phyloP scores from a whole-genome alignment of 1,140 invertebrate species.

The Himalopsyche phryganea region DNA sequence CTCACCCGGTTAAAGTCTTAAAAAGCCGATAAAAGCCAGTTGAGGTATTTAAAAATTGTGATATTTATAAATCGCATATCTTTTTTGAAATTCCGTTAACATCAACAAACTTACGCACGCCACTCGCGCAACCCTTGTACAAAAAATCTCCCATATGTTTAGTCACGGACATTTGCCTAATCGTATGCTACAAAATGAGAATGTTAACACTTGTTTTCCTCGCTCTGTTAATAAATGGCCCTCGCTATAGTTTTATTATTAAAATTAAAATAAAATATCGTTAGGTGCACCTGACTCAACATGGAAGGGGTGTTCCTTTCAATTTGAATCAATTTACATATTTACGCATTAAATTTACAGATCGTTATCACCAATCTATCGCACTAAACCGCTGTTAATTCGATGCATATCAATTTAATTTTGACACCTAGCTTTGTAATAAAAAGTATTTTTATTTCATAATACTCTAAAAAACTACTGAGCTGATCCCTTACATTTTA shows the following conservation, averaged over 20 bases:
- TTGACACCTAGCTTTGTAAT: neutral
- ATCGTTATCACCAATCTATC: neutral
- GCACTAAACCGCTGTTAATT: neutral
- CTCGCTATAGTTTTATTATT: neutral
- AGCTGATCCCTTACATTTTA: too few species aligned
- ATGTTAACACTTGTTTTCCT: constrained; percentile 22
- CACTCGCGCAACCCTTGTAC: too few species aligned
- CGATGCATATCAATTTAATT: too few species aligned
- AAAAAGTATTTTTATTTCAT: too few species aligned
- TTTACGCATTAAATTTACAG: neutral
- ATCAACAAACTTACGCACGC: too few species aligned
- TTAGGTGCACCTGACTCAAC: constrained; percentile 1
- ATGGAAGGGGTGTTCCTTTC: neutral
- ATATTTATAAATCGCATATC: too few species aligned
- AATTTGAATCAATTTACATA: neutral
- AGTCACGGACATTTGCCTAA: constrained; percentile 19
- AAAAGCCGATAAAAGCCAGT: too few species aligned
- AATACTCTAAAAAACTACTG: too few species aligned
- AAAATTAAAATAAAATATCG: neutral
- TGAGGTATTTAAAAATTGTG: too few species aligned
- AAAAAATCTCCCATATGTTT: constrained; percentile 9
- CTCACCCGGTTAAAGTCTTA: too few species aligned
- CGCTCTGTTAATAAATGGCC: neutral
- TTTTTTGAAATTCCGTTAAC: too few species aligned
- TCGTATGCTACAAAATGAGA: constrained; percentile 11